Conservation (phyloP, 2,888 invertebrate genomes). For the Isoperla grammatica region DNA sequence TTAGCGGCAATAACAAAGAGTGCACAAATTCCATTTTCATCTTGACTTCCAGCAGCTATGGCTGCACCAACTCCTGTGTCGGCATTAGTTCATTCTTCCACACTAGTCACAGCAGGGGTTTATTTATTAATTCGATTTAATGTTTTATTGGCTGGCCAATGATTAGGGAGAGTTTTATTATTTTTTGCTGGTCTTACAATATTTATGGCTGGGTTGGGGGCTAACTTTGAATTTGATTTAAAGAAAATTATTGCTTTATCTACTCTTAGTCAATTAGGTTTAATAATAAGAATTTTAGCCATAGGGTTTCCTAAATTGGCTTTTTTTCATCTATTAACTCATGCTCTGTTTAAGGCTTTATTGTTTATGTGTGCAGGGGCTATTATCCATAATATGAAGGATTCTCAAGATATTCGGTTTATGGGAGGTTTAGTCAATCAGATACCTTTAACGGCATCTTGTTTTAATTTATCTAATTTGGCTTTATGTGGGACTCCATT, state of each 20-base stretch:
- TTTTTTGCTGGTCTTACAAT: no score
- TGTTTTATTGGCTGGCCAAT: slow-evolving; percentile 44
- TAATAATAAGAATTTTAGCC: no score
- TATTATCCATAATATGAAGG: slow-evolving; percentile 67
- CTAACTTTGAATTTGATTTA: no score
- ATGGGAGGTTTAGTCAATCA: no score
- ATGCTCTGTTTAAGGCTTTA: slow-evolving; percentile 71
- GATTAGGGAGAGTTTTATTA: slow-evolving; percentile 47
- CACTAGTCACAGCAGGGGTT: slow-evolving; percentile 3
- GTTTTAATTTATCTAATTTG: slow-evolving; percentile 55
- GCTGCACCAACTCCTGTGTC: background rate
- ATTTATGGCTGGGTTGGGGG: no score
- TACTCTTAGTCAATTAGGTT: no score
- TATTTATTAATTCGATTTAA: slow-evolving; percentile 68
- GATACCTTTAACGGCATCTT: no score
- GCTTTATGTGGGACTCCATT: slow-evolving; percentile 59
- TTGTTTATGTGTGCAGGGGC: slow-evolving; percentile 66
- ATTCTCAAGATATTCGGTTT: no score
- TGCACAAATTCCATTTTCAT: no score
- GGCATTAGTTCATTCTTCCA: slow-evolving; percentile 2
- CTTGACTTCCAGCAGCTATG: slow-evolving; percentile 36
- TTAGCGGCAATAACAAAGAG: slow-evolving; percentile 66
- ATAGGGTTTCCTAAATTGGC: slow-evolving; percentile 51
- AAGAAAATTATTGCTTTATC: no score
- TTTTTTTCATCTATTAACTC: slow-evolving; percentile 66